Evolutionary conservation across 2,888 invertebrate genomes (phyloP), one percentile per base, ranked within the genome.

Genomic region (Caenorhabditis doughertyi): DNA sequence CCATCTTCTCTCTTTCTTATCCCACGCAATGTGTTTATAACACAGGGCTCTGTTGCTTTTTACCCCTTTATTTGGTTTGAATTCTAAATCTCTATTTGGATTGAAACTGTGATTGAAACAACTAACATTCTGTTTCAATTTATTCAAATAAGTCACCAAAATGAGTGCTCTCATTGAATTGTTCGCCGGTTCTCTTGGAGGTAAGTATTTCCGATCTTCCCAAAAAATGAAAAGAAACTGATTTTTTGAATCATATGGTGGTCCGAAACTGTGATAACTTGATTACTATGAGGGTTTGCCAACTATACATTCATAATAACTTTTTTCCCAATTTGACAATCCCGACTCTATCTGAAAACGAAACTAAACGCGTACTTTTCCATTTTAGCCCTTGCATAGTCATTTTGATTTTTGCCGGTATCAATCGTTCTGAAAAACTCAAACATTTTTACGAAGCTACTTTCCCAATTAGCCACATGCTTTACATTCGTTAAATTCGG

Each of bases 131-230:
- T 9, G 60, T 16, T 60, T 62, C 44, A 62, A 5, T 25, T 1
- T 23, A 42, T 55, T 18, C 44, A 49, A 8, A 4, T 13, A 39
- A 39, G 32, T 42, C 53, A 49, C 18, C 18, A 42, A 21, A 62
- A 79, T 73, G 77, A 83, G 84, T 70, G 77, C 83, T 64, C 72
- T 81, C 44, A 68, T 89, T 62, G 90, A 90, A 62, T 89, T 90
- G 77, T 80, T 89, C 44, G 90, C 90, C 70, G 90, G 90, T 39
- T 90, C 89, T 76, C 62, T 89, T 55, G 90, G 90, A 85, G 90
- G 90, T 90, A 47, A 47, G 84, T 62, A n/a, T n/a, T n/a, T n/a
- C n/a, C n/a, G n/a, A n/a, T n/a, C n/a, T 11, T 44, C 25, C 55
- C 8, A 44, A 65, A 16, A 27, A 27, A 23, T 3, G 35, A 18